These are phyloP conservation scores for Anarrhichthys ocellatus DNA, from an alignment of 2,113 vertebrate genomes.

Conservation along the genomic window DNA sequence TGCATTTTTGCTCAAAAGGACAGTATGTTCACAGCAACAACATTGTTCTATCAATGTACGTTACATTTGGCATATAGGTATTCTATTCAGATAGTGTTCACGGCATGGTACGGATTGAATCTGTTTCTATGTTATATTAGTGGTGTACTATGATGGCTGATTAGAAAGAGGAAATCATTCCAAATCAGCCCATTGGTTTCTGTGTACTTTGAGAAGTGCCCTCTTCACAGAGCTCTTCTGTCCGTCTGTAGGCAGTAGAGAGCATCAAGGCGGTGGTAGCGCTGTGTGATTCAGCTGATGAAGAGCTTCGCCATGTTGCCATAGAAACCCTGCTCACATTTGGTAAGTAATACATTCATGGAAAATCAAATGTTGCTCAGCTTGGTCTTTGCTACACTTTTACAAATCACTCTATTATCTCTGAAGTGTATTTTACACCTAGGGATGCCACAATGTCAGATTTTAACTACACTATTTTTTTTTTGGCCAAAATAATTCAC, in stretches of 20 bases:
- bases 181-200: not conserved
- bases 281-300: constrained; percentile 90
- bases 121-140: not conserved
- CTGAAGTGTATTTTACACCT: not conserved
- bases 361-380: not conserved
- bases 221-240: not conserved
- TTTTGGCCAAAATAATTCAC: too few relatives aligned
- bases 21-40: not conserved
- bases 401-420: not conserved
- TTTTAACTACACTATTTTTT: too few relatives aligned
- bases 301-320: constrained; percentile 92
- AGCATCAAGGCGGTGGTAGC: constrained; percentile 91
- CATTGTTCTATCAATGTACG: not conserved
- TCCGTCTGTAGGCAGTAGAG: constrained; percentile 87
- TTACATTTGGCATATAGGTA: not conserved
- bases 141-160: not conserved
- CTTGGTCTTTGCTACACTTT: not conserved
- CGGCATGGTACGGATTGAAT: not conserved
- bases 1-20: not conserved
- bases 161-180: not conserved
- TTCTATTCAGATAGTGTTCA: not conserved
- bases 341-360: constrained; percentile 83
- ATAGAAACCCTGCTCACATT: constrained; percentile 94
- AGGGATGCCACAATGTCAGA: not conserved
- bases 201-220: not conserved